Percentiles rank a stretch among this genome's conserved stretches.
phyloP scores from a whole-genome alignment of 2,888 invertebrate genomes.

The Drosophila phalerata region DNA sequence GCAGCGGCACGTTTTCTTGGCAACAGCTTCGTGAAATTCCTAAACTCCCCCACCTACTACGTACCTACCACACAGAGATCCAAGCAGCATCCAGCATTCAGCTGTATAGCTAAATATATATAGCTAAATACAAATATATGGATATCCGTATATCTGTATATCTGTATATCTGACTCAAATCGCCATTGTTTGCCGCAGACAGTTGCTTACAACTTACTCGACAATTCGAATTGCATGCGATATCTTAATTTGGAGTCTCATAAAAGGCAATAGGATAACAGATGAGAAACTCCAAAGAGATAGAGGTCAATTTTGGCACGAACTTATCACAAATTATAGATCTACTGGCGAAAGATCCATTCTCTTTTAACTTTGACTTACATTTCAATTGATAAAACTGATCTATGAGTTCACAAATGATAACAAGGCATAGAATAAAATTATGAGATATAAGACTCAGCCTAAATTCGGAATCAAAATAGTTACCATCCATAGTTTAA shows the following conservation, averaged over 20 bases:
- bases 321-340: background rate
- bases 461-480: too few species aligned
- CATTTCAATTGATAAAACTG: background rate
- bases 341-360: background rate
- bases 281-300: background rate
- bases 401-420: background rate
- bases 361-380: background rate
- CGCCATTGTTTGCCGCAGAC: constrained; percentile 76
- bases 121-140: constrained; percentile 2
- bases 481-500: too few species aligned
- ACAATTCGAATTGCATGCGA: constrained; percentile 69
- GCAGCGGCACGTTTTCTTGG: constrained; percentile 72
- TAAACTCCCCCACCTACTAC: constrained; percentile 29
- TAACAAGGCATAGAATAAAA: too few species aligned
- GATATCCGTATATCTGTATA: constrained; percentile 26
- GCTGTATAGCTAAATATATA: constrained; percentile 23
- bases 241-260: constrained; percentile 81
- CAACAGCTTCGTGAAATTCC: constrained; percentile 67
- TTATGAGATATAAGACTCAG: too few species aligned
- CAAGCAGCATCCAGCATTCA: constrained; percentile 18
- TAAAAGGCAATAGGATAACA: constrained; percentile 53
- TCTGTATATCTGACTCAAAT: constrained; percentile 51
- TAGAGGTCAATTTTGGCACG: background rate
- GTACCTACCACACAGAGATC: constrained; percentile 1
- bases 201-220: constrained; percentile 71